These are phyloP conservation scores for Tethea ocularis DNA, from an alignment of 2,888 invertebrate genomes.

Conservation along the genomic window DNA sequence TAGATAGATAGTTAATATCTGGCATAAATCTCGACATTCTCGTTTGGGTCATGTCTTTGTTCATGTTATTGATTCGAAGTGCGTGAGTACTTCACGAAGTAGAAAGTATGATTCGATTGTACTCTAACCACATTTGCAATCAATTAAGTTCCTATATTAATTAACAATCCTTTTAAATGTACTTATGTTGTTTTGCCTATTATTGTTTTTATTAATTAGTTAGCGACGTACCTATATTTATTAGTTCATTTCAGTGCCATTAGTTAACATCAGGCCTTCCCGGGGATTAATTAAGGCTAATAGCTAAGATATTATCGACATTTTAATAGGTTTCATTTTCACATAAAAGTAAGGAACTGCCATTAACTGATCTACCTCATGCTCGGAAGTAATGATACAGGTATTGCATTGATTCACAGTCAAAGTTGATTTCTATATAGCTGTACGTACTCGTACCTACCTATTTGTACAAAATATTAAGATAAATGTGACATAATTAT, in stretches of 20 bases:
- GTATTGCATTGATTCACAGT: constrained; percentile 44
- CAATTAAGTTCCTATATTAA: constrained; percentile 79
- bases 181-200: constrained; percentile 58
- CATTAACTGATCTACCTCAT: constrained; percentile 70
- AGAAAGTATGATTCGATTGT: constrained; percentile 12
- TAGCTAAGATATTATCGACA: constrained; percentile 20
- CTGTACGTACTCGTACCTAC: constrained; percentile 35
- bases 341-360: constrained; percentile 31
- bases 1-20: background rate
- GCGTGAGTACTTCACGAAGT: background rate
- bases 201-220: constrained; percentile 63
- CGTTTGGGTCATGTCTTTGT: background rate
- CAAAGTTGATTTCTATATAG: constrained; percentile 43
- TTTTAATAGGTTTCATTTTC: constrained; percentile 21
- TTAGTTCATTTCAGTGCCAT: constrained; percentile 51
- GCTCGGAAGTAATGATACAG: constrained; percentile 55
- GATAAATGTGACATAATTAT: constrained; percentile 70
- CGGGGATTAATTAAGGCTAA: constrained; percentile 14
- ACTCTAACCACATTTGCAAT: constrained; percentile 60
- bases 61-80: background rate
- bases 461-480: constrained; percentile 73
- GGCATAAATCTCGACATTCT: background rate
- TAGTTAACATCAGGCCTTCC: constrained; percentile 21
- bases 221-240: constrained; percentile 33
- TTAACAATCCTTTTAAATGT: constrained; percentile 44